A percentile compares a stretch with the other conserved stretches of the same genome.
phyloP scores from a whole-genome alignment of 2,113 vertebrate species.

The Oxyruncus cristatus region DNA sequence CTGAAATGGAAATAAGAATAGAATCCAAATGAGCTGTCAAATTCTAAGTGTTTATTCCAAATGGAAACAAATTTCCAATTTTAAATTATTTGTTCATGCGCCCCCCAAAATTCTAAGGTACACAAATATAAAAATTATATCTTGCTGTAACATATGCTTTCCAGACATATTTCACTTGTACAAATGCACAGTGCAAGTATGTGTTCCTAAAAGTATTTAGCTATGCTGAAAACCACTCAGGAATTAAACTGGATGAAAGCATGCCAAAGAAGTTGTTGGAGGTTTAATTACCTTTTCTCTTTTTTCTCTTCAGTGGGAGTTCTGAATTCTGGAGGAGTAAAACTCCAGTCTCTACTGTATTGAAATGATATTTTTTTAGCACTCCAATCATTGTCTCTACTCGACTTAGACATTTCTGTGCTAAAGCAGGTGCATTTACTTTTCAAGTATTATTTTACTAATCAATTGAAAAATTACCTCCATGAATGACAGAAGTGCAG shows the following conservation, averaged over 20 bases:
- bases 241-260: constrained; percentile 63
- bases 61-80: neutral
- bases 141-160: neutral
- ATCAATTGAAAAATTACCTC: constrained; percentile 97
- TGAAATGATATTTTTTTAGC: constrained; percentile 79
- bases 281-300: constrained; percentile 73
- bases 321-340: constrained; percentile 76
- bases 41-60: neutral
- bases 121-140: neutral
- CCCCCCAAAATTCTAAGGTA: neutral
- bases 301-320: constrained; percentile 45
- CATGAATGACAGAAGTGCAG: constrained; percentile 87
- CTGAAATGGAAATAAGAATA: neutral
- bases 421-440: constrained; percentile 90
- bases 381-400: constrained; percentile 83
- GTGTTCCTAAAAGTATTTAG: constrained; percentile 21
- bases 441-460: constrained; percentile 92
- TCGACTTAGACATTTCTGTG: constrained; percentile 87
- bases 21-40: neutral
- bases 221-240: constrained; percentile 56
- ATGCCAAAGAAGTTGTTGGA: constrained; percentile 37
- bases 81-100: neutral
- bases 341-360: constrained; percentile 69
- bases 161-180: neutral
- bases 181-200: neutral